Conservation (phyloP, 2,888 invertebrate genomes). For the Pristionchus maxplancki region DNA sequence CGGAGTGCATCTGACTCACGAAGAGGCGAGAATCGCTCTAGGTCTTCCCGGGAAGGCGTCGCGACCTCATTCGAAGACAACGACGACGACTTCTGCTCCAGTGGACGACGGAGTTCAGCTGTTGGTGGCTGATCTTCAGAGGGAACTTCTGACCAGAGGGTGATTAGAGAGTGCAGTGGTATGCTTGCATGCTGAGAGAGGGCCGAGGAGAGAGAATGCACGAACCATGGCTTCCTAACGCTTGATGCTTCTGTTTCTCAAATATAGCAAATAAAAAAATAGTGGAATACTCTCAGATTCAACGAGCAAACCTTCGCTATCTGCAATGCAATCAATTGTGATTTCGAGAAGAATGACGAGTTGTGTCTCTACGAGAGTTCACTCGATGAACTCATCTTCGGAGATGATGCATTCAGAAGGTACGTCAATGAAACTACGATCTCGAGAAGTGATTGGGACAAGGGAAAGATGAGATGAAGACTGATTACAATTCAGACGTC, state of each 20-base stretch:
- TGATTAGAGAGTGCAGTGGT: constrained; percentile 35
- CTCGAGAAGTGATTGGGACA: not conserved
- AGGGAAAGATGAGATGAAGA: not conserved
- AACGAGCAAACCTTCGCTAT: constrained; percentile 12
- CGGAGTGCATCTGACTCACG: not conserved
- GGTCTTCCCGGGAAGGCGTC: constrained; percentile 9
- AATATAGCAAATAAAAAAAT: too few relatives aligned
- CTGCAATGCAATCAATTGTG: constrained; percentile 61
- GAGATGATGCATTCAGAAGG: constrained; percentile 42
- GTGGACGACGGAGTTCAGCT: not conserved
- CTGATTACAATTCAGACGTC: not conserved
- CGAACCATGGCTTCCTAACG: not conserved
- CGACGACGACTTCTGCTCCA: not conserved
- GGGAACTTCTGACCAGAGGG: constrained; percentile 23
- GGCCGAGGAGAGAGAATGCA: not conserved
- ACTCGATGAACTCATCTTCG: constrained; percentile 44
- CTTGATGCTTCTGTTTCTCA: not conserved
- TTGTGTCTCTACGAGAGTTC: constrained; percentile 47
- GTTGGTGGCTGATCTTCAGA: constrained; percentile 35
- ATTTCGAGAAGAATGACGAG: constrained; percentile 60
- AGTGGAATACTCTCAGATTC: not conserved
- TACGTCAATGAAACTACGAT: not conserved
- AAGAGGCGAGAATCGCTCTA: not conserved
- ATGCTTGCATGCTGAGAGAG: constrained; percentile 35
- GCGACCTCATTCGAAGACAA: not conserved